Conservation (phyloP, 2,113 vertebrate genomes). For the Hippocampus comes region DNA sequence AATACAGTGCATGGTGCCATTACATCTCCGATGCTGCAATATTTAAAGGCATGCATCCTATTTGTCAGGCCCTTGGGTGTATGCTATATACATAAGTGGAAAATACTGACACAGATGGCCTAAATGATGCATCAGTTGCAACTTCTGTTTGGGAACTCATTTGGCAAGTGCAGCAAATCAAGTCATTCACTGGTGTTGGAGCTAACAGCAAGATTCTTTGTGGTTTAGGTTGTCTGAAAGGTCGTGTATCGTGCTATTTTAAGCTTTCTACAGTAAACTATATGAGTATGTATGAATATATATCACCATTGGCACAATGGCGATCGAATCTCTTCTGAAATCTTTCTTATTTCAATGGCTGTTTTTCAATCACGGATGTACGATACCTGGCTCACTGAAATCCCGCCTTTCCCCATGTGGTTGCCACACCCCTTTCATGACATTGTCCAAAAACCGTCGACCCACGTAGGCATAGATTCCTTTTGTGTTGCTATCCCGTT, state of each 20-base stretch:
- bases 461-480: too few relatives aligned
- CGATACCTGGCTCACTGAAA: too few relatives aligned
- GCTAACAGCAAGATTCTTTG: neutral
- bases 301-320: too few relatives aligned
- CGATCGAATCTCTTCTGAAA: too few relatives aligned
- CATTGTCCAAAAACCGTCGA: too few relatives aligned
- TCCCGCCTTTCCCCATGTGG: too few relatives aligned
- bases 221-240: neutral
- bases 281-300: too few relatives aligned
- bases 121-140: slow-evolving; percentile 6
- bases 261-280: too few relatives aligned
- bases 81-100: neutral
- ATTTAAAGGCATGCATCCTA: neutral
- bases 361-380: too few relatives aligned
- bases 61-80: neutral
- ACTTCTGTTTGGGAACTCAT: neutral
- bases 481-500: neutral
- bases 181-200: neutral
- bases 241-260: too few relatives aligned
- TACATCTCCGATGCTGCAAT: neutral
- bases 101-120: neutral
- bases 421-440: too few relatives aligned
- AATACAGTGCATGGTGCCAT: neutral
- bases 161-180: neutral
- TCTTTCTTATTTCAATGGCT: too few relatives aligned